phyloP scores from a whole-genome alignment of 35 echinoderm and acorn worm species.

The Anneissia japonica region DNA sequence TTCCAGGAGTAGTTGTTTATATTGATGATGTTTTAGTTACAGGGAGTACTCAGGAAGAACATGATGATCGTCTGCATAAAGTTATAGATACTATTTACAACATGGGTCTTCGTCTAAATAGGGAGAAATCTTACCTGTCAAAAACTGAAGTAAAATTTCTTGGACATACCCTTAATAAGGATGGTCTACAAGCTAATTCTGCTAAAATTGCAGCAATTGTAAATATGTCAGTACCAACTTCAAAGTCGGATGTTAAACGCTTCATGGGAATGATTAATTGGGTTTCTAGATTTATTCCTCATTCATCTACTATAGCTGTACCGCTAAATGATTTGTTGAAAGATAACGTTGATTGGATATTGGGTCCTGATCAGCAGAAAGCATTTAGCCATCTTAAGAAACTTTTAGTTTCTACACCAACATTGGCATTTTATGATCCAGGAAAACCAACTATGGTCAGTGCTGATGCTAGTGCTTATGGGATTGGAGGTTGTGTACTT shows the following conservation, averaged over 20 bases:
- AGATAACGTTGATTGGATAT: background rate
- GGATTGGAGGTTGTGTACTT: background rate
- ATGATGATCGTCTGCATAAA: conserved; percentile 6
- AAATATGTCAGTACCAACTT: no score
- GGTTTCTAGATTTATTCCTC: no score
- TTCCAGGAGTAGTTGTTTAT: background rate
- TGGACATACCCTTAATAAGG: no score
- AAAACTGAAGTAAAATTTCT: no score
- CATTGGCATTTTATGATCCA: background rate
- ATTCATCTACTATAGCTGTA: background rate
- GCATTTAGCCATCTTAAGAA: background rate
- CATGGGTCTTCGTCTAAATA: no score
- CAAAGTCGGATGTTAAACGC: no score
- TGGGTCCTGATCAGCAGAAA: background rate
- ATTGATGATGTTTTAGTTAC: conserved; percentile 14
- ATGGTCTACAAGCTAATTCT: no score
- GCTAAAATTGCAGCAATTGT: no score
- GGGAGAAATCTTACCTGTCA: no score
- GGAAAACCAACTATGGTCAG: background rate
- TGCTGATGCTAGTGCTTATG: background rate
- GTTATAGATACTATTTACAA: background rate
- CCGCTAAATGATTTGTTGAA: background rate
- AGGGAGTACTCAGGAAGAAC: background rate
- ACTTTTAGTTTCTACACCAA: background rate
- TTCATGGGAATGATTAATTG: no score